phyloP scores from a whole-genome alignment of 53 echinoderm and acorn worm species.

The Holothuria leucospilota region DNA sequence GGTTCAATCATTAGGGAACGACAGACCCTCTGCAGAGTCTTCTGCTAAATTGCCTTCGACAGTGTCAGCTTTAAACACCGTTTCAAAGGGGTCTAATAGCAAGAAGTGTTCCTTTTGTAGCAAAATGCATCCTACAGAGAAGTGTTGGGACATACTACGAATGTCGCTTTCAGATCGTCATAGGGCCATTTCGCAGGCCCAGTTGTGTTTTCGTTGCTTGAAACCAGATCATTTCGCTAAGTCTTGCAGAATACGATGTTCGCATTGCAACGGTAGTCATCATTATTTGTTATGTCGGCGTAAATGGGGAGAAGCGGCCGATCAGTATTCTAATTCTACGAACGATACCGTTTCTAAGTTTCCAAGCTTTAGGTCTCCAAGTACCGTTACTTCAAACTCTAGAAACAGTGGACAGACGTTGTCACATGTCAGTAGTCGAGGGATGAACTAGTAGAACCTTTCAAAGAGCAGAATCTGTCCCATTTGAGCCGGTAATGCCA shows the following conservation, averaged over 20 bases:
- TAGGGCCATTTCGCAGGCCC: not conserved
- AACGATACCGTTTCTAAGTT: too few relatives aligned
- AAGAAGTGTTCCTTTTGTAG: not conserved
- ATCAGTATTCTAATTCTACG: too few relatives aligned
- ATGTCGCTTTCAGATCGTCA: too few relatives aligned
- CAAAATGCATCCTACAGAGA: not conserved
- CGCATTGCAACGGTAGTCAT: constrained; percentile 6
- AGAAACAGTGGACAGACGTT: not conserved
- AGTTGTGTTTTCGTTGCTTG: constrained; percentile 9
- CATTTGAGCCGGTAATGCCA: not conserved
- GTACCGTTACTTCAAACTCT: not conserved
- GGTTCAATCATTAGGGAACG: not conserved
- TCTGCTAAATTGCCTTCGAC: not conserved
- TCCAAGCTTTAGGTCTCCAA: not conserved
- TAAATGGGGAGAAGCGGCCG: not conserved
- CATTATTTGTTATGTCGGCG: not conserved
- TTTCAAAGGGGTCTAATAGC: not conserved
- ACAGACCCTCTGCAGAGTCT: not conserved
- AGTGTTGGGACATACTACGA: not conserved
- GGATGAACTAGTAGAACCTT: not conserved
- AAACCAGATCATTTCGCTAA: not conserved
- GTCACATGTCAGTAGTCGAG: not conserved
- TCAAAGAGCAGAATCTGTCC: not conserved
- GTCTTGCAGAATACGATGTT: not conserved
- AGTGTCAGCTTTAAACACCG: not conserved